phyloP scores from a whole-genome alignment of 2,797 vertebrate genomes.

The Rhincodon typus region DNA sequence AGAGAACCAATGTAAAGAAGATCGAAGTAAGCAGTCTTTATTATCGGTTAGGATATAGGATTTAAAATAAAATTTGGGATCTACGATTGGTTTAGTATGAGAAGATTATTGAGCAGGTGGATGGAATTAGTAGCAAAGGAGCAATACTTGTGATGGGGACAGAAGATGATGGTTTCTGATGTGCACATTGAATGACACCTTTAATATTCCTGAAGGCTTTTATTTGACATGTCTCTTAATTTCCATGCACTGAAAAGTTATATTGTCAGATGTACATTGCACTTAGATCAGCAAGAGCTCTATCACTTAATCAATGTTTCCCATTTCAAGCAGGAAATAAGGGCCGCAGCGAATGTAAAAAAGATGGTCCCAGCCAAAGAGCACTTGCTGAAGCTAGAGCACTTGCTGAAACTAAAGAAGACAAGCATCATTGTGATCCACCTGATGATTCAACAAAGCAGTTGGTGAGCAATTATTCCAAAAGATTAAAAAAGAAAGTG shows the following conservation, averaged over 20 bases:
- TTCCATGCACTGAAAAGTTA: neutral
- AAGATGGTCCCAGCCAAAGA: constrained; percentile 51
- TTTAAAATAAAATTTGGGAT: too few relatives aligned
- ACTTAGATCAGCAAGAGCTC: neutral
- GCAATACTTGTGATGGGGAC: too few relatives aligned
- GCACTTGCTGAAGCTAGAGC: constrained; percentile 48
- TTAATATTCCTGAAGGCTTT: neutral
- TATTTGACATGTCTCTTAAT: neutral
- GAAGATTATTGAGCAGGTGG: too few relatives aligned
- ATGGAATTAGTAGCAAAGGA: too few relatives aligned
- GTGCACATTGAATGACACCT: neutral
- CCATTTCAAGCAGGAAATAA: constrained; percentile 29
- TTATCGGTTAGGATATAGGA: too few relatives aligned
- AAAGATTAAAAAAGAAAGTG: constrained; percentile 40
- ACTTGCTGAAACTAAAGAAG: constrained; percentile 51
- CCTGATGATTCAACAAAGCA: constrained; percentile 46
- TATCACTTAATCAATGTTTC: neutral
- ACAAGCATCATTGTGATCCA: constrained; percentile 38
- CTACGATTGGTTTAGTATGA: too few relatives aligned
- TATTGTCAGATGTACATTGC: neutral
- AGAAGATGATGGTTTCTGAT: neutral
- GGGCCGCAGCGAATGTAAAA: constrained; percentile 42
- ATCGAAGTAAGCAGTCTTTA: too few relatives aligned
- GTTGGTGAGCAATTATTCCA: constrained; percentile 42
- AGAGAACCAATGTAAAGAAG: too few relatives aligned